Base-by-base conservation (phyloP, 2,113 vertebrate genomes). In the Rhineura floridana region DNA sequence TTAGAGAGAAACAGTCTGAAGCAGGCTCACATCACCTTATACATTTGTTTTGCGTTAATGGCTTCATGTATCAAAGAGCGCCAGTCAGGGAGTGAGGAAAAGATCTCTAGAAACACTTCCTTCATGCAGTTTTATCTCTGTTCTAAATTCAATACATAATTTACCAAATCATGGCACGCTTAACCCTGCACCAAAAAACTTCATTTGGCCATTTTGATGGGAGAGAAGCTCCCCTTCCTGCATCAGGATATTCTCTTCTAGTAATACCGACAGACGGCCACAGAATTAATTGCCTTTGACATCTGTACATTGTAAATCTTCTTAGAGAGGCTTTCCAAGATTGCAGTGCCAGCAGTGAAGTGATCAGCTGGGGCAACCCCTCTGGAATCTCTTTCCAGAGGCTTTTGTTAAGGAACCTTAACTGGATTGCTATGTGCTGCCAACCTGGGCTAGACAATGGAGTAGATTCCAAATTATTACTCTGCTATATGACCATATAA, bases 291-390 rank as follows among this genome's bases (percentile, higher is more conserved):
- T 94, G 94, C 90, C 88, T 93, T 80, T 86, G 91, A 93, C 94
- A 90, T 93, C 93, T 95, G 96, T 92, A 93, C 91, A 91, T 83
- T 93, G 90, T 91, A 92, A 95, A 94, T 91, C 95, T 92, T 79
- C 93, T 96, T 95, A 93, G 15, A 89, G 3, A 85, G 92, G 93
- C 12, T 44, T 88, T 83, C 80, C 44, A 84, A 92, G 85, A 84
- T 93, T 85, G 93, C 87, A 84, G 17, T 89, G 91, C 86, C 85
- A 94, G 88, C 94, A 94, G 90, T 84, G 86, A 80, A 93, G 93
- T 62, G 79, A 91, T 84, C 92, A 89, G 86, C 73, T 59, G 76
- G 86, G 92, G 85, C 91, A 76, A 87, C 88, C 81, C 48, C 84
- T 83, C 81, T 81, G 86, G 81, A 91, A 87, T 33, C 80, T 80